Conservation (phyloP, 2,113 vertebrate genomes). For the Sebastes schlegelii region DNA sequence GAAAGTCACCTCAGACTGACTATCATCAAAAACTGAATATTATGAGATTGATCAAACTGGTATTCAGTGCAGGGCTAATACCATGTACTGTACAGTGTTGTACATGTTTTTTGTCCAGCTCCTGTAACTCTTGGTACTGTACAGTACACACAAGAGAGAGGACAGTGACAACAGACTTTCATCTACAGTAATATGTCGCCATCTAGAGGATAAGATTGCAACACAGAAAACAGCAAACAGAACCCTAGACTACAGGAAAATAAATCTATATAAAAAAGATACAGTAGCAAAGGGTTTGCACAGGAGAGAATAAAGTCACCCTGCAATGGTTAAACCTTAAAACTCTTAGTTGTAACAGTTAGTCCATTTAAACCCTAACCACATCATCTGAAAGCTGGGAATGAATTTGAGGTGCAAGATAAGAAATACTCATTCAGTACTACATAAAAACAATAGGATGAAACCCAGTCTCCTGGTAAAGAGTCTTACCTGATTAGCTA, state of each 20-base stretch:
- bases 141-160: not conserved
- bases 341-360: not conserved
- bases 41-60: not conserved
- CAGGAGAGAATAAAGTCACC: not conserved
- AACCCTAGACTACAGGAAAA: too few species aligned
- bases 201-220: slow-evolving; percentile 53
- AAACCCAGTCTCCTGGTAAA: not conserved
- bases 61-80: not conserved
- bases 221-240: not conserved
- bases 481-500: slow-evolving; percentile 68
- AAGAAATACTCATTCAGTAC: not conserved
- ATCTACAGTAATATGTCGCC: slow-evolving; percentile 36
- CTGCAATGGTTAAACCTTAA: not conserved
- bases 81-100: not conserved
- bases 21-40: not conserved
- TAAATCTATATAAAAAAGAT: not conserved
- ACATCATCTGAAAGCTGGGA: too few species aligned
- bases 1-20: not conserved
- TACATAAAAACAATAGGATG: not conserved
- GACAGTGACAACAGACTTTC: not conserved
- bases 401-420: not conserved
- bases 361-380: too few species aligned
- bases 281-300: not conserved
- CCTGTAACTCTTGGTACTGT: not conserved
- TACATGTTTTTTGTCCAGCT: not conserved